phyloP scores from a whole-genome alignment of 2,113 vertebrate genomes.

The Ciconia stormi region DNA sequence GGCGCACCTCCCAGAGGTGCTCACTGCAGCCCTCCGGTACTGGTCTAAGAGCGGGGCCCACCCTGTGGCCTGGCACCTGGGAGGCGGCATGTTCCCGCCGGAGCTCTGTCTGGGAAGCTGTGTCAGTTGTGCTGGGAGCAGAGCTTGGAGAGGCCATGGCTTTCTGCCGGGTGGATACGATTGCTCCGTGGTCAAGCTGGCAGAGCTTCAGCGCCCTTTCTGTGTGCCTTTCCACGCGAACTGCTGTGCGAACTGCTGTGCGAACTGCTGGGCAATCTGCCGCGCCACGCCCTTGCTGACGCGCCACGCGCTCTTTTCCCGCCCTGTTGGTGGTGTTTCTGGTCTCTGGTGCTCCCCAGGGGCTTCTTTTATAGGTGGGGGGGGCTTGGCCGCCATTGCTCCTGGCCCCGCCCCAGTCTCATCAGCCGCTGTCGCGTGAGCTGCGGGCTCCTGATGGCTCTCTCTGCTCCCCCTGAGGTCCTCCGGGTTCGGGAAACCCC shows the following conservation, averaged over 20 bases:
- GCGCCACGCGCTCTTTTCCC: neutral
- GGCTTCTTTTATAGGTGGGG: neutral
- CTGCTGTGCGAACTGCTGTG: neutral
- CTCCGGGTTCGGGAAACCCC: too few species aligned
- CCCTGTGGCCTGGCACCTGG: neutral
- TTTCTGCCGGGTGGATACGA: neutral
- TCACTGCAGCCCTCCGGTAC: neutral
- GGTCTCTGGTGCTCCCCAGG: too few species aligned
- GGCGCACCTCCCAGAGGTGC: too few species aligned
- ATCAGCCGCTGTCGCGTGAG: rapidly evolving
- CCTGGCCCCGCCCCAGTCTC: too few species aligned
- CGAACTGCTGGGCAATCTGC: neutral
- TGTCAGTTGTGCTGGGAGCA: neutral
- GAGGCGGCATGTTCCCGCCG: neutral
- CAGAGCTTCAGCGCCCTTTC: neutral
- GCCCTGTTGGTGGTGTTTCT: rapidly evolving
- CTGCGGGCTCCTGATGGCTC: neutral
- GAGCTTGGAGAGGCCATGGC: neutral
- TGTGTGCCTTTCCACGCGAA: neutral
- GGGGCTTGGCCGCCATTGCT: rapidly evolving
- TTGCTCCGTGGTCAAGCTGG: neutral
- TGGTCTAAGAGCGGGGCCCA: too few species aligned
- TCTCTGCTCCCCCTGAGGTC: too few species aligned
- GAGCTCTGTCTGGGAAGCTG: neutral
- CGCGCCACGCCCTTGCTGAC: rapidly evolving